phyloP scores from a whole-genome alignment of 1,140 invertebrate genomes.

The Magallana angulata region DNA sequence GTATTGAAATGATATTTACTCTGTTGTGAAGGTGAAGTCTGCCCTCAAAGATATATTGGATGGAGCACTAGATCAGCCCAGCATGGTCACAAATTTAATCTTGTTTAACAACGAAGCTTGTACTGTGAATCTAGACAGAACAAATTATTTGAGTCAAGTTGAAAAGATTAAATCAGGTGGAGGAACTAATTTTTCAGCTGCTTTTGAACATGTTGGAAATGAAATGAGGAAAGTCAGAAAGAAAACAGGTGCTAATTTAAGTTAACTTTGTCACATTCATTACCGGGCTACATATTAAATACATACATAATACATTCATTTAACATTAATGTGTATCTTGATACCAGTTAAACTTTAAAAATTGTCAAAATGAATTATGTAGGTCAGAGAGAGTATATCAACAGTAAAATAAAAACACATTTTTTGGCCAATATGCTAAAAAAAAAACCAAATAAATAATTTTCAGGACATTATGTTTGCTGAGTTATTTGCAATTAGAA shows the following conservation, averaged over 20 bases:
- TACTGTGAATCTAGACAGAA: neutral
- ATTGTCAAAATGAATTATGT: too few species aligned
- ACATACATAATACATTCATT: too few species aligned
- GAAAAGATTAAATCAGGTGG: neutral
- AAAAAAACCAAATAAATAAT: too few species aligned
- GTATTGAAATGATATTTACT: neutral
- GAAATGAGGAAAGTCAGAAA: neutral
- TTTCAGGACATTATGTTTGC: too few species aligned
- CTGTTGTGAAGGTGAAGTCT: neutral
- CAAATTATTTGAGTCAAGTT: neutral
- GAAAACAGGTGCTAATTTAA: neutral
- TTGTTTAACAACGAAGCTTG: neutral
- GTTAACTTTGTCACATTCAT: too few species aligned
- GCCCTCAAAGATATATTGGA: neutral
- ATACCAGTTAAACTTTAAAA: too few species aligned
- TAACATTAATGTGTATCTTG: too few species aligned
- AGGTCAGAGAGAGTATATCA: too few species aligned
- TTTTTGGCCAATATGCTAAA: too few species aligned
- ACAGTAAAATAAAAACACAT: too few species aligned
- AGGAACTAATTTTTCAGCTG: neutral
- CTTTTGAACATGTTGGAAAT: neutral
- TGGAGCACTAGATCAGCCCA: neutral
- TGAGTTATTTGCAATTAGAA: neutral
- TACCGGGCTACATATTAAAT: too few species aligned
- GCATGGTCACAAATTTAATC: slow-evolving; percentile 4